A percentile compares a stretch with the other conserved stretches of the same genome.
Evolutionary conservation across 2,113 vertebrate species (phyloP).

Genomic region (Sapajus apella): DNA sequence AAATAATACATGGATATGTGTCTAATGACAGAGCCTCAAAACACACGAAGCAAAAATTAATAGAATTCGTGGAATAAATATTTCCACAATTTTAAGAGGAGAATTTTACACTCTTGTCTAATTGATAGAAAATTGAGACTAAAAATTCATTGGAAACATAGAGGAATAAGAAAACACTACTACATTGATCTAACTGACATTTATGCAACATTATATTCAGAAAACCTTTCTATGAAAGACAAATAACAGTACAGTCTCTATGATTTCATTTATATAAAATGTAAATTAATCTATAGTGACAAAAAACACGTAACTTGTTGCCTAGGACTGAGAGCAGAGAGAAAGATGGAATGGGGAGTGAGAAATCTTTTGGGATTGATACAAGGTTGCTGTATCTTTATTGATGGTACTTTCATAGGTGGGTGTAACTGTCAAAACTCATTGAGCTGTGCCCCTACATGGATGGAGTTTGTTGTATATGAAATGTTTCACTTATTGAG

Average conservation of each 20-base stretch:
- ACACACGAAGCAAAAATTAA: not conserved
- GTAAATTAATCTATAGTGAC: not conserved
- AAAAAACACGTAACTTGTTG: not conserved
- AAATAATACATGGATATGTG: not conserved
- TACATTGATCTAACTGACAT: not conserved
- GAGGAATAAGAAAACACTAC: not conserved
- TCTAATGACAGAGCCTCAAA: not conserved
- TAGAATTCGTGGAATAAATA: not conserved
- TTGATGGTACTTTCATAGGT: not conserved
- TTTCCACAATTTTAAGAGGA: not conserved
- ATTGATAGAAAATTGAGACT: not conserved
- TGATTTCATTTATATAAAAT: no score
- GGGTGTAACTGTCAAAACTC: not conserved
- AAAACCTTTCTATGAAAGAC: not conserved
- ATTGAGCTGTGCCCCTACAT: not conserved
- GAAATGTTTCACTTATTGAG: not conserved
- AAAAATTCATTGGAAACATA: not conserved
- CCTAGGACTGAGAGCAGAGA: not conserved
- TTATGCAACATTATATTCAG: not conserved
- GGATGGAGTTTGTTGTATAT: not conserved
- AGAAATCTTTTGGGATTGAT: not conserved
- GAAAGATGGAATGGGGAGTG: not conserved
- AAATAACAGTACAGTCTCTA: not conserved
- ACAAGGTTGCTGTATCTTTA: not conserved
- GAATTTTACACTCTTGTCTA: not conserved